phyloP scores from a whole-genome alignment of 2,888 invertebrate species.

The Drosophila ochracea region DNA sequence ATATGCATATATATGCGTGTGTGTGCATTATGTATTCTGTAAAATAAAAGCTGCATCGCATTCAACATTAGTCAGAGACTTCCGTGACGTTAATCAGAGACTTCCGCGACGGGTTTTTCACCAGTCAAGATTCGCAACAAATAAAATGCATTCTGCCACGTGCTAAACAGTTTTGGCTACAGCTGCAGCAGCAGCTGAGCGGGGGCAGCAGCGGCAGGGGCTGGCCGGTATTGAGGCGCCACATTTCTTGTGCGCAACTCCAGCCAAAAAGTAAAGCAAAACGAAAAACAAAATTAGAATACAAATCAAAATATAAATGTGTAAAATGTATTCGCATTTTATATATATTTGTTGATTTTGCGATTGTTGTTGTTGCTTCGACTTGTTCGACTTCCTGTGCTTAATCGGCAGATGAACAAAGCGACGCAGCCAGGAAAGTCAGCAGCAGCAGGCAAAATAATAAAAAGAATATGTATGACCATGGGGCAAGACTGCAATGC shows the following conservation, averaged over 20 bases:
- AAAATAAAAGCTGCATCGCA: slow-evolving; percentile 3
- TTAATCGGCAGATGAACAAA: slow-evolving; percentile 66
- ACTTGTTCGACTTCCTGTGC: slow-evolving; percentile 52
- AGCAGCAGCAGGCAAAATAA: slow-evolving; percentile 1
- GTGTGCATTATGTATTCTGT: background rate
- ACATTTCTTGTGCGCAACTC: background rate
- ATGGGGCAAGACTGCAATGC: slow-evolving; percentile 57
- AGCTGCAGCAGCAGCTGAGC: slow-evolving; percentile 18
- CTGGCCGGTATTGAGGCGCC: background rate
- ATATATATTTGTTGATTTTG: background rate
- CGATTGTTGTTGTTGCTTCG: slow-evolving; percentile 3
- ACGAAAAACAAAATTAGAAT: background rate
- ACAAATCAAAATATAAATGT: background rate
- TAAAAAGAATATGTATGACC: slow-evolving; percentile 31
- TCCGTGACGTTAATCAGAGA: slow-evolving; percentile 31
- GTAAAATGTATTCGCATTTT: background rate
- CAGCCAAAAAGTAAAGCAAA: background rate
- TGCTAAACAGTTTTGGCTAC: slow-evolving; percentile 20
- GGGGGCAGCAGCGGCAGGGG: background rate
- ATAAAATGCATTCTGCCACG: slow-evolving; percentile 39
- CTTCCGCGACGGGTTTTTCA: slow-evolving; percentile 33
- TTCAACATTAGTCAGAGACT: slow-evolving; percentile 23
- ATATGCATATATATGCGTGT: background rate
- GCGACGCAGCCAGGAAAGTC: slow-evolving; percentile 54
- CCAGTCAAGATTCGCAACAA: slow-evolving; percentile 2